Evolutionary conservation across 1,140 invertebrate genomes (phyloP).

Genomic region (Cheumatopsyche charites): DNA sequence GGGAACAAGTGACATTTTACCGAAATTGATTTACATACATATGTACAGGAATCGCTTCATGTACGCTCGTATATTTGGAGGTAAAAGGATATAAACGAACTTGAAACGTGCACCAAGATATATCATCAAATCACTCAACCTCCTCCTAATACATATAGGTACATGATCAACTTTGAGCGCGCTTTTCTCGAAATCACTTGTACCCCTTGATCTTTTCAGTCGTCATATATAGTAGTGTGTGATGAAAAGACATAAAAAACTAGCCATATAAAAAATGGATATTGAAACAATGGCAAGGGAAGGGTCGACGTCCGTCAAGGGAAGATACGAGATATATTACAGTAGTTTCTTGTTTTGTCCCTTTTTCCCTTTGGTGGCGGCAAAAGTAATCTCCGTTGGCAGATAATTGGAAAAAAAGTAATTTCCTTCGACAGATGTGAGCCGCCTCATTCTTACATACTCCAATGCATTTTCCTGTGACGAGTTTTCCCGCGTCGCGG

Average conservation of each 20-base stretch:
- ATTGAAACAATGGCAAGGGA: neutral
- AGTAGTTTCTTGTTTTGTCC: constrained; percentile 6
- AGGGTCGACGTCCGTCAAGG: neutral
- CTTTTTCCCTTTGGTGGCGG: constrained; percentile 15
- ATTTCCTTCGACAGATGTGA: constrained; percentile 39
- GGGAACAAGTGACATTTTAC: too few relatives aligned
- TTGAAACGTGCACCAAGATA: too few relatives aligned
- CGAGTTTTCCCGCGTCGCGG: constrained; percentile 5
- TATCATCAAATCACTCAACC: too few relatives aligned
- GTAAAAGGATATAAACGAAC: too few relatives aligned
- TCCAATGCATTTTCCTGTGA: constrained; percentile 9
- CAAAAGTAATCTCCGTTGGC: constrained; percentile 39
- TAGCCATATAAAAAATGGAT: neutral
- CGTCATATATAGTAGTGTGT: too few relatives aligned
- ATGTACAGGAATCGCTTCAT: too few relatives aligned
- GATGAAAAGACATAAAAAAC: neutral
- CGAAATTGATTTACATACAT: too few relatives aligned
- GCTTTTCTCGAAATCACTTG: too few relatives aligned
- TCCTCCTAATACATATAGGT: too few relatives aligned
- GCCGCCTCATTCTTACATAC: constrained; percentile 5
- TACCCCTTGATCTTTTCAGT: too few relatives aligned
- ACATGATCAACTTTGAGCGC: too few relatives aligned
- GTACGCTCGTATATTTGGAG: too few relatives aligned
- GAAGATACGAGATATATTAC: neutral
- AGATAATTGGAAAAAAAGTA: constrained; percentile 42